Percentiles rank a stretch among this genome's conserved stretches.
Conservation (phyloP, 2,113 vertebrate species). For the Fulica atra region DNA sequence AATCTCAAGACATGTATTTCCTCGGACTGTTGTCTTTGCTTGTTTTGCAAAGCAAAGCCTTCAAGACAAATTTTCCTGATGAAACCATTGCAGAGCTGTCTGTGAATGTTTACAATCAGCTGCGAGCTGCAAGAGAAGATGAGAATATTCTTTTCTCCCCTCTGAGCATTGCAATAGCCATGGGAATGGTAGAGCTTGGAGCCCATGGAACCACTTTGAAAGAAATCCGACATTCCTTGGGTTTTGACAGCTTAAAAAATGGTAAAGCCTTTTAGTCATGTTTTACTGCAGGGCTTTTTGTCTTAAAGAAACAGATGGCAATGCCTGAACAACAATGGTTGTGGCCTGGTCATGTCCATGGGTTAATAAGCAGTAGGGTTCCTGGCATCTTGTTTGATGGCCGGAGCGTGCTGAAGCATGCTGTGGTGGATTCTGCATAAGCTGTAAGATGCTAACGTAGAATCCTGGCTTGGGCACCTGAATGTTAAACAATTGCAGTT, state of each 20-base stretch:
- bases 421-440: not conserved
- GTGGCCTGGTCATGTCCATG: not conserved
- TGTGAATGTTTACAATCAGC: slow-evolving; percentile 90
- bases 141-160: slow-evolving; percentile 97
- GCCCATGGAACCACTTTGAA: slow-evolving; percentile 87
- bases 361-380: not conserved
- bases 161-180: slow-evolving; percentile 85
- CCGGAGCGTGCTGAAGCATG: not conserved
- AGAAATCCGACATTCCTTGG: slow-evolving; percentile 89
- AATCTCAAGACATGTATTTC: slow-evolving; percentile 78
- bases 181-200: slow-evolving; percentile 95
- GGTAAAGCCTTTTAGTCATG: slow-evolving; percentile 70
- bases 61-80: slow-evolving; percentile 81
- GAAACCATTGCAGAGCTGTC: slow-evolving; percentile 88
- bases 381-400: not conserved
- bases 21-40: slow-evolving; percentile 82
- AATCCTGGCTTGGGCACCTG: not conserved
- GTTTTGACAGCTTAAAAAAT: slow-evolving; percentile 85
- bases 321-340: not conserved
- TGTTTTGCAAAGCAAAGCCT: slow-evolving; percentile 77
- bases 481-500: not conserved
- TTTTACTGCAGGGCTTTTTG: not conserved
- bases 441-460: not conserved
- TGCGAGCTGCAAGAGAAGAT: slow-evolving; percentile 84
- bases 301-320: not conserved